A percentile compares a stretch with the other conserved stretches of the same genome.
phyloP scores from a whole-genome alignment of 2,888 invertebrate species.

The Diarsia brunnea region DNA sequence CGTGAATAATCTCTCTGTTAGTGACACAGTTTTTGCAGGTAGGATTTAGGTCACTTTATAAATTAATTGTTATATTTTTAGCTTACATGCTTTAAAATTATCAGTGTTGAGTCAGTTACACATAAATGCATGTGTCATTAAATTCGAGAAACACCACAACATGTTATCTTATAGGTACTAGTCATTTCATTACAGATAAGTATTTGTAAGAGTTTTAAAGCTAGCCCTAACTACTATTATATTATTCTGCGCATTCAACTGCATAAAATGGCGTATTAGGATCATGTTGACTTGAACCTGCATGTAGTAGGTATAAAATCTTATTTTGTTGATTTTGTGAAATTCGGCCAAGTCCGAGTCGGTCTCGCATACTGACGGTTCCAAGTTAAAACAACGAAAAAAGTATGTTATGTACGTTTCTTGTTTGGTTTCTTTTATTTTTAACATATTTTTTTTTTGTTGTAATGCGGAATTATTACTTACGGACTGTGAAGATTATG shows the following conservation, averaged over 20 bases:
- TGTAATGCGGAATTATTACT: too few relatives aligned
- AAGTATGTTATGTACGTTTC: not conserved
- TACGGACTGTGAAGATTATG: not conserved
- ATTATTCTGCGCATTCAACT: not conserved
- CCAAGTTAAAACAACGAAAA: not conserved
- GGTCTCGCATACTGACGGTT: not conserved
- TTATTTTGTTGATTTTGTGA: not conserved
- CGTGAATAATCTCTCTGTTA: constrained; percentile 1
- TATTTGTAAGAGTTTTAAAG: not conserved
- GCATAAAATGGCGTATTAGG: not conserved
- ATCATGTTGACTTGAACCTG: not conserved
- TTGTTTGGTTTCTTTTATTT: not conserved
- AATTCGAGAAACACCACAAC: constrained; percentile 14
- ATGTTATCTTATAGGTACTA: constrained; percentile 20
- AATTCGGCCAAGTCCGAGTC: not conserved
- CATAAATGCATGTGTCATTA: constrained; percentile 14
- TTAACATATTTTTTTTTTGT: not conserved
- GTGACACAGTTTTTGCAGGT: constrained; percentile 5
- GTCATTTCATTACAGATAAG: not conserved
- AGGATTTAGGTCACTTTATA: constrained; percentile 11
- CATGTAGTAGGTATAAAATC: not conserved
- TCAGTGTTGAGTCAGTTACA: constrained; percentile 12
- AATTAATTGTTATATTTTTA: not conserved
- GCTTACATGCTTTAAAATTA: not conserved
- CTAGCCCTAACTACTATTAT: not conserved